These are phyloP conservation scores for Chelonia mydas DNA, from an alignment of 2,797 vertebrate genomes.

Conservation along the genomic window DNA sequence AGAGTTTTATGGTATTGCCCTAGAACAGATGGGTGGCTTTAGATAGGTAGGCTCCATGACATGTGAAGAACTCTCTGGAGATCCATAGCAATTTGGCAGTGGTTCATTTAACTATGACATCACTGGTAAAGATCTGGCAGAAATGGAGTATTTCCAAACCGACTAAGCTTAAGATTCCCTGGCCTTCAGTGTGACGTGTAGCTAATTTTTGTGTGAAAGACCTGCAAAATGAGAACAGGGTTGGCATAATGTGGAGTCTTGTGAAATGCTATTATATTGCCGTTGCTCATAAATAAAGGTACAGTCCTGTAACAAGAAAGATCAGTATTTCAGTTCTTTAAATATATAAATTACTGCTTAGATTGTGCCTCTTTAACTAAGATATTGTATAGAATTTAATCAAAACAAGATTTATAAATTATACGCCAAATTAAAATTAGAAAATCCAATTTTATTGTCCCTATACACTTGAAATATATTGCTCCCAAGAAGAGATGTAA, in stretches of 20 bases:
- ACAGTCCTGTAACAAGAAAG: conserved; percentile 49
- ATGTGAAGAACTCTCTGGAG: background rate
- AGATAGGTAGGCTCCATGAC: conserved; percentile 39
- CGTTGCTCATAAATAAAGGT: conserved; percentile 54
- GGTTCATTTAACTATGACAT: background rate
- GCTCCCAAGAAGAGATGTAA: background rate
- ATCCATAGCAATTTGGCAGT: conserved; percentile 1
- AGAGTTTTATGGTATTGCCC: background rate
- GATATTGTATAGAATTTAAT: background rate
- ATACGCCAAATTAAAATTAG: background rate
- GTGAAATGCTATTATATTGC: conserved; percentile 39
- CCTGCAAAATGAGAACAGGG: conserved; percentile 46
- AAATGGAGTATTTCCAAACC: conserved; percentile 42
- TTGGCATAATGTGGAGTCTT: conserved; percentile 45
- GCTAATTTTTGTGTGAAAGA: conserved; percentile 49
- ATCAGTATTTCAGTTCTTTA: background rate
- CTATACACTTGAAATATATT: accelerated
- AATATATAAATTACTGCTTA: background rate
- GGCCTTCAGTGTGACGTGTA: conserved; percentile 12
- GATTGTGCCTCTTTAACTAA: background rate
- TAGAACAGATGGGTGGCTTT: conserved; percentile 48
- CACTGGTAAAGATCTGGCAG: conserved; percentile 26
- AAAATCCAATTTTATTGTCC: background rate
- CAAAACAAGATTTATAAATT: accelerated
- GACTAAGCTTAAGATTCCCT: conserved; percentile 31